phyloP scores from a whole-genome alignment of 2,888 invertebrate genomes.

The Bembecia ichneumoniformis region DNA sequence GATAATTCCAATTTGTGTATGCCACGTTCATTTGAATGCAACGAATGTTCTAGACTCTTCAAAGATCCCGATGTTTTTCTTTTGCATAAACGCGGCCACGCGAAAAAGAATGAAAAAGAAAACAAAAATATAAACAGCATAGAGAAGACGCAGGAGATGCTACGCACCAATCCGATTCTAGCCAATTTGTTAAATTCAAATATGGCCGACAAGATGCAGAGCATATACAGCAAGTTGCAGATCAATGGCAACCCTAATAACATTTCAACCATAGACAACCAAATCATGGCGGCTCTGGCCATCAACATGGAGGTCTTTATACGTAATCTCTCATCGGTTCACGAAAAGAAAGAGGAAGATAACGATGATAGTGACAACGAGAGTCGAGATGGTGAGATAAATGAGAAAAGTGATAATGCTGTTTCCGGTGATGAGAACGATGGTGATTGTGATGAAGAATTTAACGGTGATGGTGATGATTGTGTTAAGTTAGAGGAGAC shows the following conservation, averaged over 20 bases:
- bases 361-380: not conserved
- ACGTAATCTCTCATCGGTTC: conserved; percentile 24
- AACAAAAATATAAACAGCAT: conserved; percentile 27
- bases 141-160: conserved; percentile 25
- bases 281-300: conserved; percentile 42
- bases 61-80: conserved; percentile 59
- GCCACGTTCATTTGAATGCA: conserved; percentile 23
- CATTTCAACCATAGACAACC: conserved; percentile 35
- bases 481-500: conserved; percentile 17
- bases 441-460: not conserved
- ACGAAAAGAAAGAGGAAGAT: not conserved
- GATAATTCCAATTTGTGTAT: not conserved
- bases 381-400: not conserved
- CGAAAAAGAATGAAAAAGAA: conserved; percentile 29
- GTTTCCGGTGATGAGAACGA: not conserved
- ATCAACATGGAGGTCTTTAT: conserved; percentile 49
- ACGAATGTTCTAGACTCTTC: conserved; percentile 54
- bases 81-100: conserved; percentile 33
- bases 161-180: conserved; percentile 50
- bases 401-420: no score
- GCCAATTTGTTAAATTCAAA: conserved; percentile 35
- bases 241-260: conserved; percentile 18
- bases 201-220: not conserved
- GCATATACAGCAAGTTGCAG: conserved; percentile 7
- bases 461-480: conserved; percentile 22